These are phyloP conservation scores for Meganola albula DNA, from an alignment of 2,888 invertebrate species.

Conservation along the genomic window DNA sequence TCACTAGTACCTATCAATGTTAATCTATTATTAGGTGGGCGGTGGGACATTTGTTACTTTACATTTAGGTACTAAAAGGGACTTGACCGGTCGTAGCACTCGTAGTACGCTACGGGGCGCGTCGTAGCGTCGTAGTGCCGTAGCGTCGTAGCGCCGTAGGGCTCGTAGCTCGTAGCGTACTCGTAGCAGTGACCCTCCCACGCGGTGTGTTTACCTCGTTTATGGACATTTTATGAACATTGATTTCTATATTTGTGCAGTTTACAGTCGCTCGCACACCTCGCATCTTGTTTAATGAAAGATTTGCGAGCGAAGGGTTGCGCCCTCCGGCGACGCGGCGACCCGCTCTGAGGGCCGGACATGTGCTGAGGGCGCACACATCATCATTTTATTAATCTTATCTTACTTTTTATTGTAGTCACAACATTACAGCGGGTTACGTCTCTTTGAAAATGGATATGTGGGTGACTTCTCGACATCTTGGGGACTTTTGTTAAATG, in stretches of 20 bases:
- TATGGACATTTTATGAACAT: constrained; percentile 42
- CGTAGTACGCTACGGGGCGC: constrained; percentile 10
- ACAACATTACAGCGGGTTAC: background rate
- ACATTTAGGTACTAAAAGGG: no score
- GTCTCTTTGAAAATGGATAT: no score
- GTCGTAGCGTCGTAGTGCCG: no score
- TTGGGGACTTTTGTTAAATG: no score
- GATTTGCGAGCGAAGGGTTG: constrained; percentile 35
- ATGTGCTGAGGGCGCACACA: constrained; percentile 12
- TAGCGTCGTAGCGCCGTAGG: no score
- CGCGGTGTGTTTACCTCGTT: constrained; percentile 27
- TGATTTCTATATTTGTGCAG: constrained; percentile 47
- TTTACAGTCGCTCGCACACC: constrained; percentile 31
- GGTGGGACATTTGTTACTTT: no score
- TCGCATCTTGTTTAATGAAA: constrained; percentile 39
- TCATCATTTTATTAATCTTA: constrained; percentile 27
- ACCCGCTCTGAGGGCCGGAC: background rate
- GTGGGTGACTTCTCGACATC: no score
- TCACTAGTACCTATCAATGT: no score
- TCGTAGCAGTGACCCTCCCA: constrained; percentile 21
- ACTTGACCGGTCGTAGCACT: constrained; percentile 17
- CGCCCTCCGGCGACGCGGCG: constrained; percentile 1
- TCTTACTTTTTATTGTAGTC: constrained; percentile 5
- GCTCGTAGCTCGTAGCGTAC: constrained; percentile 10
- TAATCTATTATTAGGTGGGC: no score